These are phyloP conservation scores for Mechanitis messenoides DNA, from an alignment of 2,888 invertebrate species.

Conservation along the genomic window DNA sequence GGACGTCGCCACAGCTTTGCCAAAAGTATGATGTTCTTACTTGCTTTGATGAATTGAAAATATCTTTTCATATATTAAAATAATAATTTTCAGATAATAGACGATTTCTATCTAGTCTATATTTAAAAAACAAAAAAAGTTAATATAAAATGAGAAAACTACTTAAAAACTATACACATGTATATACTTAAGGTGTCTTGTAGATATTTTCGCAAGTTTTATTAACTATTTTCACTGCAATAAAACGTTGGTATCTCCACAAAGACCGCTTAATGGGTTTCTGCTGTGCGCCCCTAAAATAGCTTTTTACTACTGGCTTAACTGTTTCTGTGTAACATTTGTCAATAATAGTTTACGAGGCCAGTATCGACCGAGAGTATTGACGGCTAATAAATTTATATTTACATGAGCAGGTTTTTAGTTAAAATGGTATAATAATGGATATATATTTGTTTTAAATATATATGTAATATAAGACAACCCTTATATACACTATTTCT, in stretches of 20 bases:
- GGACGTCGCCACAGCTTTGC: too few species aligned
- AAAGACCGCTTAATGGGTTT: slow-evolving; percentile 38
- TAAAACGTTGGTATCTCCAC: slow-evolving; percentile 36
- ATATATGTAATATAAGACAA: too few species aligned
- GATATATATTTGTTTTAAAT: too few species aligned
- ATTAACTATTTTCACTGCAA: slow-evolving; percentile 35
- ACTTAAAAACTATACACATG: neutral
- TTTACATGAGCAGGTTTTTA: neutral
- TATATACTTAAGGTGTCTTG: slow-evolving; percentile 12
- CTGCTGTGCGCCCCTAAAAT: slow-evolving; percentile 36
- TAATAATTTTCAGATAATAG: too few species aligned
- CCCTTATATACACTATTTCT: too few species aligned
- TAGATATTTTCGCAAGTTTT: slow-evolving; percentile 37
- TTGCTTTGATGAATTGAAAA: too few species aligned
- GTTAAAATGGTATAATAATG: too few species aligned
- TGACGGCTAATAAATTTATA: neutral
- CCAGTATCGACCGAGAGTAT: slow-evolving; percentile 19
- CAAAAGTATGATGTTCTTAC: too few species aligned
- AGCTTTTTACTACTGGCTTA: slow-evolving; percentile 42
- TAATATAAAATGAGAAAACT: too few species aligned
- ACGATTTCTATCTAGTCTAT: too few species aligned
- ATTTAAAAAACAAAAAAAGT: too few species aligned
- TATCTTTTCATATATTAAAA: too few species aligned
- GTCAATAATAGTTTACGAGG: slow-evolving; percentile 32
- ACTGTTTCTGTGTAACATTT: slow-evolving; percentile 37